Evolutionary conservation across 2,888 invertebrate genomes (phyloP).

Genomic region (Dusona sp.): DNA sequence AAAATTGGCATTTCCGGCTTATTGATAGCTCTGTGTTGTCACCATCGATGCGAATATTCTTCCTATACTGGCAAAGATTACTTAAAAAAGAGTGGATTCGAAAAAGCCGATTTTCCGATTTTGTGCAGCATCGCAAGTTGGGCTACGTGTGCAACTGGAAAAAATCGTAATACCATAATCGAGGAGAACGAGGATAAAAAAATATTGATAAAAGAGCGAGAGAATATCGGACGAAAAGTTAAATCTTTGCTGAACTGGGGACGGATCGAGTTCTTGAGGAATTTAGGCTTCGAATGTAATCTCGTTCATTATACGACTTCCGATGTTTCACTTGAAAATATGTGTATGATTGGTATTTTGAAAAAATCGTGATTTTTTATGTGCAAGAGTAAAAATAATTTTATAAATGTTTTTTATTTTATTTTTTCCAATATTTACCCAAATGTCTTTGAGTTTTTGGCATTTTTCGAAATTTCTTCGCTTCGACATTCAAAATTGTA

Average conservation of each 20-base stretch:
- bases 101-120: conserved; percentile 89
- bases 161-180: conserved; percentile 84
- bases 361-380: conserved; percentile 45
- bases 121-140: conserved; percentile 94
- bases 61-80: conserved; percentile 90
- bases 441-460: background rate
- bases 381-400: conserved; percentile 13
- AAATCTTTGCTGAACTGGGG: conserved; percentile 93
- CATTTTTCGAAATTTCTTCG: background rate
- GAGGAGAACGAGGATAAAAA: conserved; percentile 49
- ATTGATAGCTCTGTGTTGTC: conserved; percentile 95
- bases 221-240: conserved; percentile 89
- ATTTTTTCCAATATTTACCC: background rate
- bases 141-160: conserved; percentile 93
- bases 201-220: conserved; percentile 84
- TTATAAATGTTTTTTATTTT: background rate
- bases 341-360: conserved; percentile 89
- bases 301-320: conserved; percentile 89
- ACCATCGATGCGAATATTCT: conserved; percentile 92
- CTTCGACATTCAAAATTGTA: background rate
- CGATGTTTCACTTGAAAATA: conserved; percentile 91
- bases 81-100: conserved; percentile 86
- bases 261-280: conserved; percentile 87
- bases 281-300: conserved; percentile 87
- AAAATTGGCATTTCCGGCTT: conserved; percentile 86